Evolutionary conservation across 2,888 invertebrate genomes (phyloP).

Genomic region (Invenusta paracnida): DNA sequence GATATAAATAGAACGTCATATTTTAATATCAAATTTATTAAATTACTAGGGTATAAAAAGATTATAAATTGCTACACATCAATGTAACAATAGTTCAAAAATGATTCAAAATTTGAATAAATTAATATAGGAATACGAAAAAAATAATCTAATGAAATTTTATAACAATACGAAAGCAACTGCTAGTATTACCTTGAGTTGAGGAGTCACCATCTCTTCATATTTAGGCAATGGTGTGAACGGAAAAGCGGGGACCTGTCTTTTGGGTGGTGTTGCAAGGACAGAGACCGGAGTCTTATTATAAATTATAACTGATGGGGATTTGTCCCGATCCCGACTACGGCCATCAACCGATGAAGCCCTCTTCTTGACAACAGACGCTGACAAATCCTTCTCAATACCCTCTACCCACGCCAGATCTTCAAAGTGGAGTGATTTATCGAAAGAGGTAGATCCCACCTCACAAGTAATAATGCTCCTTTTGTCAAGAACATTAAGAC

Average conservation of each 20-base stretch:
- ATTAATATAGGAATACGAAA: no score
- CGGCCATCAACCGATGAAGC: background rate
- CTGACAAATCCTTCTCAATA: background rate
- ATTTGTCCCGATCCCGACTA: no score
- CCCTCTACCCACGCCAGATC: background rate
- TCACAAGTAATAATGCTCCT: background rate
- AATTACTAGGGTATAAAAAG: no score
- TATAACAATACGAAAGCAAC: no score
- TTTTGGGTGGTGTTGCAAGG: background rate
- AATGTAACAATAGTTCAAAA: no score
- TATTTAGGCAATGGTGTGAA: constrained; percentile 64
- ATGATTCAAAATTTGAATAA: no score
- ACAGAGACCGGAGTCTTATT: background rate
- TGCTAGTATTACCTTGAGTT: constrained; percentile 64
- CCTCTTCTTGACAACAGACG: background rate
- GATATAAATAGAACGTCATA: no score
- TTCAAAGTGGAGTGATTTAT: background rate
- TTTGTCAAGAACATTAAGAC: background rate
- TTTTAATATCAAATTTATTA: no score
- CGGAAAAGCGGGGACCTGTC: constrained; percentile 48
- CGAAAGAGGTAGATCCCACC: background rate
- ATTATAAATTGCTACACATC: no score
- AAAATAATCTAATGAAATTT: background rate
- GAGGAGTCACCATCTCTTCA: constrained; percentile 63
- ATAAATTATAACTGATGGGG: background rate